These are phyloP conservation scores for Sminthurinus aureus DNA, from an alignment of 2,888 invertebrate species.

Conservation along the genomic window DNA sequence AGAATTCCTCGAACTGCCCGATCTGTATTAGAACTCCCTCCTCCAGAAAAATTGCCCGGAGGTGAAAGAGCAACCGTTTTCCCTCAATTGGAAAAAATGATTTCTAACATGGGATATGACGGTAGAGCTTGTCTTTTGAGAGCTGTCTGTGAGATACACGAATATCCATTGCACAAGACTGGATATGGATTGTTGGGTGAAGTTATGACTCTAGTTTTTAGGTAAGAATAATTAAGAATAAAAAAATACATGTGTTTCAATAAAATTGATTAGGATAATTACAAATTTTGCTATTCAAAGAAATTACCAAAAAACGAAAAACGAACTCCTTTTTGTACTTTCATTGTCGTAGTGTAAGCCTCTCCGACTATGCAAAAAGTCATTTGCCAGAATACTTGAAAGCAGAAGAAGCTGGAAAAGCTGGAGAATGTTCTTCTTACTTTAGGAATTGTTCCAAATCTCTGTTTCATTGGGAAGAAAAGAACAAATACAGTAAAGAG, in stretches of 20 bases:
- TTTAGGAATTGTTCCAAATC: constrained; percentile 44
- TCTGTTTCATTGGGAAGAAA: constrained; percentile 40
- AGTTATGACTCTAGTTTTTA: constrained; percentile 54
- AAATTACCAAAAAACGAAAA: too few species aligned
- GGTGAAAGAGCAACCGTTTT: constrained; percentile 56
- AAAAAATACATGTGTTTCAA: background rate
- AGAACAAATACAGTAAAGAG: constrained; percentile 45
- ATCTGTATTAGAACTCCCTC: constrained; percentile 52
- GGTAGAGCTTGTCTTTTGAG: constrained; percentile 54
- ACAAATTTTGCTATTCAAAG: too few species aligned
- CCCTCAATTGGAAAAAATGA: constrained; percentile 51
- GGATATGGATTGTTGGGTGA: constrained; percentile 57
- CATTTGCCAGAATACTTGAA: constrained; percentile 58
- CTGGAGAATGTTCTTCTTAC: constrained; percentile 40
- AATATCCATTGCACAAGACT: constrained; percentile 49
- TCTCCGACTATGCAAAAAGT: constrained; percentile 53
- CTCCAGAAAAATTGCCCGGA: constrained; percentile 53
- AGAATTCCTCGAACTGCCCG: constrained; percentile 1
- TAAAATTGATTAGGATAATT: too few species aligned
- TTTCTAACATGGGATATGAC: constrained; percentile 50
- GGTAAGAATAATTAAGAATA: constrained; percentile 39
- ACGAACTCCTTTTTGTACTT: too few species aligned
- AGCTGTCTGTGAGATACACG: constrained; percentile 57
- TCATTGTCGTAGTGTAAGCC: constrained; percentile 56
- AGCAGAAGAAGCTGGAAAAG: constrained; percentile 51